Base-by-base conservation (phyloP, 2,888 invertebrate species). In the Scaptomyza caliginosa region DNA sequence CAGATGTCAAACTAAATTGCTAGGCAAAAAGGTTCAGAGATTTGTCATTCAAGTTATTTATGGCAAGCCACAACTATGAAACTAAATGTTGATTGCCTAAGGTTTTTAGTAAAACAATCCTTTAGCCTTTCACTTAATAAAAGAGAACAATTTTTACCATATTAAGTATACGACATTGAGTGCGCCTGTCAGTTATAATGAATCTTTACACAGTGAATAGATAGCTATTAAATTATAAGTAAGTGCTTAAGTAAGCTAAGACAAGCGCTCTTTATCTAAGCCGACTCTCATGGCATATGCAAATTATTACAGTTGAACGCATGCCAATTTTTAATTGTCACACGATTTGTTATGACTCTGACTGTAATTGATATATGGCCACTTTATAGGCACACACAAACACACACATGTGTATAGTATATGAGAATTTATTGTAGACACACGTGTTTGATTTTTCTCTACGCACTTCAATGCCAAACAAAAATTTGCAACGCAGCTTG, bases 351-450 rank as follows among this genome's bases (percentile, higher is more conserved):
- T 86, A 68, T 77, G 82, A 80, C 85, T 71, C 23, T 74, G 78
- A 85, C 74, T 81, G 75, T 86, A 86, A 82, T 77, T 82, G 81
- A 82, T 82, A 81, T 81, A 86, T 81, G 77, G 49, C 46, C 65
- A 69, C 45, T 58, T 50, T 52, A 60, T 45, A 62, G 46, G 30
- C 52, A 67, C 24, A 48, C 36, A 50, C 50, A 58, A 38, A 45
- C 43, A 34, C 34, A 42, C 32, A 48, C 17, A 19, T 24, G 42
- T 8, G 5, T 21, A 30, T 11, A 13, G 28, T 10, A 38, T 32
- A 50, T 34, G 56, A 49, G 64, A 64, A 74, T 72, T 59, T 59
- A 75, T 69, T 34, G 8, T 13, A 38, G 67, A 67, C 67, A 59
- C 84, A 79, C 77, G 81, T 77, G 81, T 70, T 63, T 65, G 42